These are phyloP conservation scores for Lepus timidus DNA, from an alignment of 2,113 vertebrate species.

Conservation along the genomic window DNA sequence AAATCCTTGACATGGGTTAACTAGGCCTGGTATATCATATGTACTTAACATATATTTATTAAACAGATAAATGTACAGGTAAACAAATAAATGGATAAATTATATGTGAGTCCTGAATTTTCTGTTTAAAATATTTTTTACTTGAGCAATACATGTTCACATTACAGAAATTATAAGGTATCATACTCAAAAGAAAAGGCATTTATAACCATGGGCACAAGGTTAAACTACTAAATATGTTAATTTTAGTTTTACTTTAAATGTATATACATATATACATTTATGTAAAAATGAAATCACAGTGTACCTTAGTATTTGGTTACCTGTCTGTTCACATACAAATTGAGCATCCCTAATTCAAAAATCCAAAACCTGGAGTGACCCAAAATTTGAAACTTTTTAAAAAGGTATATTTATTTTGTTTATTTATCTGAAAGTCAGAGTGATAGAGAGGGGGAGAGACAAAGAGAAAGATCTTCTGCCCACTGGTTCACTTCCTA, in stretches of 20 bases:
- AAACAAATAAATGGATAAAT: neutral
- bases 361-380: no score
- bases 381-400: no score
- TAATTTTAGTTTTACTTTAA: slow-evolving; percentile 25
- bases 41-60: neutral
- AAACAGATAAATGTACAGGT: neutral
- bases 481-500: no score
- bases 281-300: slow-evolving; percentile 8
- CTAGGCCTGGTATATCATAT: neutral
- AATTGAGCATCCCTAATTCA: no score
- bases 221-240: slow-evolving; percentile 1
- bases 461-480: no score
- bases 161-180: slow-evolving; percentile 8
- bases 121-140: neutral
- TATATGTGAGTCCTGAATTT: neutral
- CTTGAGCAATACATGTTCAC: neutral
- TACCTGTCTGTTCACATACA: neutral
- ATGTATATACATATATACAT: neutral
- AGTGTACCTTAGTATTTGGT: neutral
- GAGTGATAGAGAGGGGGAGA: no score
- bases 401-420: no score
- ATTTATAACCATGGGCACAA: neutral
- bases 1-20: neutral
- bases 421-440: no score
- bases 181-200: slow-evolving; percentile 26